Conservation (phyloP, 2,797 vertebrate species). For the Meda fulgida region DNA sequence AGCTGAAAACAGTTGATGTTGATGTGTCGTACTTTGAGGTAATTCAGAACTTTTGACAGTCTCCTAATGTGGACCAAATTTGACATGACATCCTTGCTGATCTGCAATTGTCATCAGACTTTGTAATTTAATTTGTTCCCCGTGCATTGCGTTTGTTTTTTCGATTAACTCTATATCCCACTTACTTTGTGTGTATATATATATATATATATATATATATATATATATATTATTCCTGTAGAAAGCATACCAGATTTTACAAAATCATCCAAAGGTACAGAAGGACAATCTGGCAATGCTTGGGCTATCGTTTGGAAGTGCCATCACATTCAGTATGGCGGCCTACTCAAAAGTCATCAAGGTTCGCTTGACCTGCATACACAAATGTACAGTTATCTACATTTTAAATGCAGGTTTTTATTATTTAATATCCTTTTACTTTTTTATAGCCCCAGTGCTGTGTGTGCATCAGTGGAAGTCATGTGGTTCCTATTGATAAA, state of each 20-base stretch:
- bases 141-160: not conserved
- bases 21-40: conserved; percentile 58
- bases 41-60: conserved; percentile 7
- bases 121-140: not conserved
- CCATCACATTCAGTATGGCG: conserved; percentile 59
- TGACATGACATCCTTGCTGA: not conserved
- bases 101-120: not conserved
- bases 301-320: conserved; percentile 71
- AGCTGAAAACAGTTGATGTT: not conserved
- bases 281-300: conserved; percentile 68
- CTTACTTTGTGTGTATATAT: not conserved
- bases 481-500: not conserved
- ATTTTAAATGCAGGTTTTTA: not conserved
- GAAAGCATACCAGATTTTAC: conserved; percentile 70
- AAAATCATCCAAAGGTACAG: conserved; percentile 70
- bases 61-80: not conserved
- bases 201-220: too few species aligned
- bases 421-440: not conserved
- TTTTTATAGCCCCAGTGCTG: conserved; percentile 72
- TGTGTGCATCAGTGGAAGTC: conserved; percentile 68
- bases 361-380: conserved; percentile 51
- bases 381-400: not conserved
- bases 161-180: not conserved
- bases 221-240: conserved; percentile 54
- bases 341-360: conserved; percentile 58